phyloP scores from a whole-genome alignment of 2,113 vertebrate species.

The Hyla sarda region DNA sequence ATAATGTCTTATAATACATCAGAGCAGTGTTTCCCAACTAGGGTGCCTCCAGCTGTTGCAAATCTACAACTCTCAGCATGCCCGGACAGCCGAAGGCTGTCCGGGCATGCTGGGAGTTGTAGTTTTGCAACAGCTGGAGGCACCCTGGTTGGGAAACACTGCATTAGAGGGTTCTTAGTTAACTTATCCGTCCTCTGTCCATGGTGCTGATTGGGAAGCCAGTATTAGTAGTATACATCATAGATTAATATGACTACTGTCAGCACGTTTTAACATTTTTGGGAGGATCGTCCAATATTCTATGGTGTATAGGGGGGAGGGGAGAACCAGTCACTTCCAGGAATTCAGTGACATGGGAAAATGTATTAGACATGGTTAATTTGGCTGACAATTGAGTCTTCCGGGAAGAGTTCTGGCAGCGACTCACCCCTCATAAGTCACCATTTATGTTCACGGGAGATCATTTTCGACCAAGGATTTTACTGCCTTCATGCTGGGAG shows the following conservation, averaged over 20 bases:
- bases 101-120: too few relatives aligned
- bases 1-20: too few relatives aligned
- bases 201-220: conserved; percentile 19
- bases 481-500: too few relatives aligned
- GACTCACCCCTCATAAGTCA: not conserved
- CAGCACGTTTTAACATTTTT: not conserved
- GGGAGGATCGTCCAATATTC: not conserved
- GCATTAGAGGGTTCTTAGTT: too few relatives aligned
- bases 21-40: too few relatives aligned
- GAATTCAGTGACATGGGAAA: not conserved
- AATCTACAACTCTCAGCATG: too few relatives aligned
- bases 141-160: too few relatives aligned
- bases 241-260: not conserved
- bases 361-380: not conserved
- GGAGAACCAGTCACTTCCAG: not conserved
- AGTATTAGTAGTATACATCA: not conserved
- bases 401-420: not conserved
- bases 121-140: too few relatives aligned
- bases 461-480: too few relatives aligned
- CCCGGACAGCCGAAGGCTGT: too few relatives aligned
- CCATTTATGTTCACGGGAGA: not conserved
- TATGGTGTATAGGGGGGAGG: not conserved
- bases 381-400: not conserved
- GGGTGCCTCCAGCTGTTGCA: too few relatives aligned
- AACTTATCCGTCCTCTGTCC: conserved; percentile 22